These are phyloP conservation scores for Sinotaia quadrata DNA, from an alignment of 2,888 invertebrate species.

Conservation along the genomic window DNA sequence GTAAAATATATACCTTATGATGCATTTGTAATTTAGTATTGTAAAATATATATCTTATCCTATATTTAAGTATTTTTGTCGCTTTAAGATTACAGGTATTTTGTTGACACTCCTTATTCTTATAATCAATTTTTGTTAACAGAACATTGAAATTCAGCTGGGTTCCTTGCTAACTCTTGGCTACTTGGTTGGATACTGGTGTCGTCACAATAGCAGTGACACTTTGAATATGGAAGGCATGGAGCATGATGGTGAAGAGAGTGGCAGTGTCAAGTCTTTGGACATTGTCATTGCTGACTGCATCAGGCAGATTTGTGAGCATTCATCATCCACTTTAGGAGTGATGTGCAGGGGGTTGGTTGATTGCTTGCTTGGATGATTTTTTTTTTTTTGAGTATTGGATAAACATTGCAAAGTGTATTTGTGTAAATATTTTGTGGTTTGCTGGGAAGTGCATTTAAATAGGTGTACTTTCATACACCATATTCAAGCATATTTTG, in stretches of 20 bases:
- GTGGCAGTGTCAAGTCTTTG: background rate
- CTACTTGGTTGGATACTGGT: constrained; percentile 72
- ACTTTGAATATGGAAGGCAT: constrained; percentile 19
- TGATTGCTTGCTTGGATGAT: too few species aligned
- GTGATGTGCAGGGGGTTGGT: too few species aligned
- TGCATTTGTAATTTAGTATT: background rate
- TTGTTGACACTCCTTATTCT: background rate
- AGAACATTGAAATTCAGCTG: constrained; percentile 83
- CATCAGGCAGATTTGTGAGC: constrained; percentile 13
- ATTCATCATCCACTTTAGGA: too few species aligned
- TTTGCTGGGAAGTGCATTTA: too few species aligned
- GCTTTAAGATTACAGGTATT: background rate
- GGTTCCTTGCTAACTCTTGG: constrained; percentile 84
- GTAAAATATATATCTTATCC: background rate
- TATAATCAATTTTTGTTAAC: too few species aligned
- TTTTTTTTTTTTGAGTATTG: too few species aligned
- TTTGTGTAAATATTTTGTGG: too few species aligned
- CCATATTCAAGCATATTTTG: too few species aligned
- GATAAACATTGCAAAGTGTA: too few species aligned
- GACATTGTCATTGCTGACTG: background rate
- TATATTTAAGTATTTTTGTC: background rate
- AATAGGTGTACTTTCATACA: too few species aligned
- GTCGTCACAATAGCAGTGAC: background rate
- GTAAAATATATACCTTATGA: too few species aligned
- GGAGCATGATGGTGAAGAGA: constrained; percentile 17